Evolutionary conservation across 2,797 vertebrate species (phyloP).

Genomic region (Microctenopoma steveboyesi): DNA sequence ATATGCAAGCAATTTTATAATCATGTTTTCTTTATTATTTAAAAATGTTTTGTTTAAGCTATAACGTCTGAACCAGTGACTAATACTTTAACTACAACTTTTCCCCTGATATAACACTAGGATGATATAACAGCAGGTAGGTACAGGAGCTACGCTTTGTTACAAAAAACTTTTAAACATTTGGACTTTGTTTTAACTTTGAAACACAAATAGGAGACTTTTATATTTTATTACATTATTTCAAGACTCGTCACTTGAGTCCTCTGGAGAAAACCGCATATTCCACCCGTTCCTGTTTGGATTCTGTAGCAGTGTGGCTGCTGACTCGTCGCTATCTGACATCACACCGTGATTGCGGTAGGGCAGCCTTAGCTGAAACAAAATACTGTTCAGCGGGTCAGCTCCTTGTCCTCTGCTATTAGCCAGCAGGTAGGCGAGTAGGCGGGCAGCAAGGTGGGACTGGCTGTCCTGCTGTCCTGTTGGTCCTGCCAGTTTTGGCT

Average conservation of each 20-base stretch:
- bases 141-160: too few species aligned
- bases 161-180: too few species aligned
- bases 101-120: too few species aligned
- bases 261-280: constrained; percentile 38
- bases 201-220: not conserved
- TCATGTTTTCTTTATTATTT: too few species aligned
- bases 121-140: too few species aligned
- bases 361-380: constrained; percentile 14
- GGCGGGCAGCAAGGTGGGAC: not conserved
- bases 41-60: too few species aligned
- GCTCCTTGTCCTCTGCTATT: constrained; percentile 8
- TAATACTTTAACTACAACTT: too few species aligned
- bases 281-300: not conserved
- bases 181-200: not conserved
- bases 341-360: not conserved
- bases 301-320: not conserved
- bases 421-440: constrained; percentile 47
- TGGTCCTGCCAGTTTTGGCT: constrained; percentile 19
- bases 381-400: not conserved
- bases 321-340: constrained; percentile 32
- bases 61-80: too few species aligned
- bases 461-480: not conserved
- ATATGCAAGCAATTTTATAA: too few species aligned
- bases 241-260: constrained; percentile 63
- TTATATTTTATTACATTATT: not conserved